phyloP scores from a whole-genome alignment of 2,113 vertebrate genomes.

The Leptobrachium ailaonicum region DNA sequence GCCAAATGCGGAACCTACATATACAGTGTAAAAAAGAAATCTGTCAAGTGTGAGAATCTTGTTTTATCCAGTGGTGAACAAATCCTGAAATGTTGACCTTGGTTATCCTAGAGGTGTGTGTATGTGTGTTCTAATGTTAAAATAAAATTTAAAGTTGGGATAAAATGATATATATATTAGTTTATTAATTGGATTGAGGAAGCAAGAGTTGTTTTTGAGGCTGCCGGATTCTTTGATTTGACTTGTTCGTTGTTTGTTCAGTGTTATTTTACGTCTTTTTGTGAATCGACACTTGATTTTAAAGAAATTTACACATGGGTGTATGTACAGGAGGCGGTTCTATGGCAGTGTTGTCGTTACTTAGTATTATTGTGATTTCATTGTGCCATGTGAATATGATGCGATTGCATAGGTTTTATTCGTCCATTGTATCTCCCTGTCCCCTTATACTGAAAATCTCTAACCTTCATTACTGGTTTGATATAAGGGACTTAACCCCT shows the following conservation, averaged over 20 bases:
- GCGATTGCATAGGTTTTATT: too few species aligned
- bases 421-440: too few species aligned
- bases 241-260: not conserved
- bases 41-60: too few species aligned
- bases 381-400: not conserved
- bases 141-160: too few species aligned
- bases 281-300: not conserved
- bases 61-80: too few species aligned
- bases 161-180: too few species aligned
- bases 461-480: too few species aligned
- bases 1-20: not conserved
- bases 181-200: not conserved
- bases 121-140: not conserved
- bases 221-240: not conserved
- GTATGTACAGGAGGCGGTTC: too few species aligned
- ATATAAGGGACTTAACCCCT: too few species aligned
- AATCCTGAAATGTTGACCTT: not conserved
- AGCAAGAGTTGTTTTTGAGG: not conserved
- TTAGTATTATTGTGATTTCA: not conserved
- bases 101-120: not conserved
- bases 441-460: too few species aligned
- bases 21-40: not conserved
- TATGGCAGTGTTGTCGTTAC: not conserved
- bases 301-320: too few species aligned
- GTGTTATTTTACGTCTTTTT: not conserved